phyloP scores from a whole-genome alignment of 2,888 invertebrate genomes.

The Drosophila putrida region DNA sequence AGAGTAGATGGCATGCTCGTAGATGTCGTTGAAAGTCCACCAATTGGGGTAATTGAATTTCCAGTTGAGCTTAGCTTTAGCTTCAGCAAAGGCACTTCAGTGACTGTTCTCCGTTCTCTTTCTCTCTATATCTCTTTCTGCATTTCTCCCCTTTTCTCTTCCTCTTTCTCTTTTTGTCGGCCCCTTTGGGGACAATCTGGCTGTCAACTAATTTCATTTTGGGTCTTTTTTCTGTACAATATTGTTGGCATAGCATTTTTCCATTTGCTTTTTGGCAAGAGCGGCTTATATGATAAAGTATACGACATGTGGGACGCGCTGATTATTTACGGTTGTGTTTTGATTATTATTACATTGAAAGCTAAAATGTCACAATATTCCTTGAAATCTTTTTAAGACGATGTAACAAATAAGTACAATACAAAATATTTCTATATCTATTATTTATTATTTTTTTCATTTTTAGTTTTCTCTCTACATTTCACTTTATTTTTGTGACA shows the following conservation, averaged over 20 bases:
- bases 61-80: conserved; percentile 52
- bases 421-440: background rate
- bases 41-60: conserved; percentile 80
- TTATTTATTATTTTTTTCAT: no score
- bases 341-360: conserved; percentile 20
- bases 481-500: background rate
- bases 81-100: conserved; percentile 19
- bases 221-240: conserved; percentile 33
- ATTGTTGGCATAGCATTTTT: conserved; percentile 40
- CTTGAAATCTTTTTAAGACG: background rate
- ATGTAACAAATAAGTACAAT: background rate
- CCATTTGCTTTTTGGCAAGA: conserved; percentile 27
- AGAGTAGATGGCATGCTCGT: conserved; percentile 29
- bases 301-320: conserved; percentile 36
- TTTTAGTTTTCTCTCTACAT: no score
- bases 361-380: conserved; percentile 2
- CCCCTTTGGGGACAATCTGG: conserved; percentile 48
- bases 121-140: background rate
- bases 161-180: background rate
- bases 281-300: conserved; percentile 42
- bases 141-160: background rate
- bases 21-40: conserved; percentile 28
- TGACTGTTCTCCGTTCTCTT: background rate
- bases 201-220: conserved; percentile 74
- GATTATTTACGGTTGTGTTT: conserved; percentile 42